These are phyloP conservation scores for Heteronetta atricapilla DNA, from an alignment of 2,113 vertebrate genomes.

Conservation along the genomic window DNA sequence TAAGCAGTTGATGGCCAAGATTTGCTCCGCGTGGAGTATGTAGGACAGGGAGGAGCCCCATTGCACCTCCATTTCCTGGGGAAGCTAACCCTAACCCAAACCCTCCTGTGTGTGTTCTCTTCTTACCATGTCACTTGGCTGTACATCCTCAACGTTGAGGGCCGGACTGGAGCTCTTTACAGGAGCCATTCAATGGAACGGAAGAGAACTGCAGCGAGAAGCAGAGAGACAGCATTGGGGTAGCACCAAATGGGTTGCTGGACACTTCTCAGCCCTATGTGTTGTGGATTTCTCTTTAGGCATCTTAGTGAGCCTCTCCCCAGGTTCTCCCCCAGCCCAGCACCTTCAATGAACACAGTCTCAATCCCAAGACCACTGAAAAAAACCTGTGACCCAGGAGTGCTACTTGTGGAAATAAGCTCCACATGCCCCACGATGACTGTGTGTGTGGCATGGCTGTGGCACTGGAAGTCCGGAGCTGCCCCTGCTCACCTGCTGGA, in stretches of 20 bases:
- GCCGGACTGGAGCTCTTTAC: not conserved
- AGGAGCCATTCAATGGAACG: not conserved
- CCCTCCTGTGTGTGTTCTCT: not conserved
- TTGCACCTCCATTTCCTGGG: not conserved
- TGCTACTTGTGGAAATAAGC: not conserved
- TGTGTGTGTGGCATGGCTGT: not conserved
- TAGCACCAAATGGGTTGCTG: not conserved
- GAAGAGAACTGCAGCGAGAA: conserved; percentile 20
- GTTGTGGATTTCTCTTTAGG: not conserved
- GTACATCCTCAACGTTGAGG: not conserved
- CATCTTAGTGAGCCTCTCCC: not conserved
- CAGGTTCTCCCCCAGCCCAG: not conserved
- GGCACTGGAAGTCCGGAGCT: not conserved
- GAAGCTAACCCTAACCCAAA: not conserved
- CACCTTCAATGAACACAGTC: not conserved
- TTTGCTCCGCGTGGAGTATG: not conserved
- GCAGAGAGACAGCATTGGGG: not conserved
- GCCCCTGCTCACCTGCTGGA: conserved; percentile 68
- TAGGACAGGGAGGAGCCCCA: not conserved
- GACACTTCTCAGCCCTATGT: not conserved
- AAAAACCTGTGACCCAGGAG: not conserved
- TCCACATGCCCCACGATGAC: accelerated
- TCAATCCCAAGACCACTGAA: not conserved
- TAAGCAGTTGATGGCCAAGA: not conserved
- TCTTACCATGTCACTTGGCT: not conserved